A percentile compares a stretch with the other conserved stretches of the same genome.
These are phyloP conservation scores for Catostylus mosaicus DNA, from an alignment of 30 jellyfish, hydroid and myxozoan species.

Conservation along the genomic window DNA sequence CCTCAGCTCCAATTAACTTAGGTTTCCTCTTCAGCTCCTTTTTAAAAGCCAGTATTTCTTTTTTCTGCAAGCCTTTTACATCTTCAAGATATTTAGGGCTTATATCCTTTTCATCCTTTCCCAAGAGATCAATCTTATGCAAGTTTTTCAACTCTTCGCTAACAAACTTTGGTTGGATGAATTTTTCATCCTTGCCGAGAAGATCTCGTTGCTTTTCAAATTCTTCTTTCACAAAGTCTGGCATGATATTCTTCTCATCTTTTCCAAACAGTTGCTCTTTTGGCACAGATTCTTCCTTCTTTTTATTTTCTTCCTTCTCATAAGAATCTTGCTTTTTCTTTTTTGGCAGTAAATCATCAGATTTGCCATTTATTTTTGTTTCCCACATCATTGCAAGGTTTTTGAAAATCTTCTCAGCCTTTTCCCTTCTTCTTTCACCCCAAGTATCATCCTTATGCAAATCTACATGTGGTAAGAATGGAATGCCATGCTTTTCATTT, in stretches of 20 bases:
- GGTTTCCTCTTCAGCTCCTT: conserved; percentile 31
- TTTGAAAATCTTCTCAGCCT: conserved; percentile 24
- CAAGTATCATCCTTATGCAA: conserved; percentile 4
- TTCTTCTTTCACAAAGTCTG: conserved; percentile 33
- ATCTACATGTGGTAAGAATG: conserved; percentile 38
- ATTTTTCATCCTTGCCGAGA: conserved; percentile 11
- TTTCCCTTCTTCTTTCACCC: conserved; percentile 14
- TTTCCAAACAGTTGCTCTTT: conserved; percentile 17
- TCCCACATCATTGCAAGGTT: conserved; percentile 50
- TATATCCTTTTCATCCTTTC: conserved; percentile 31
- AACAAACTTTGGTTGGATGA: conserved; percentile 34
- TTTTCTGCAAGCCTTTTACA: conserved; percentile 3
- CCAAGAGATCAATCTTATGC: conserved; percentile 22
- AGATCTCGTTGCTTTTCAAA: neutral
- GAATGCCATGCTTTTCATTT: conserved; percentile 31
- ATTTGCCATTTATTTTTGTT: neutral
- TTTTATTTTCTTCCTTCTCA: neutral
- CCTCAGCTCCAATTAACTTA: conserved; percentile 12
- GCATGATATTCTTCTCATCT: conserved; percentile 39
- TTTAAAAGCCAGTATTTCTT: conserved; percentile 7
- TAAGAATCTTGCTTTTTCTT: neutral
- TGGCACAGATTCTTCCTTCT: neutral
- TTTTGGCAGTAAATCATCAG: too few relatives aligned
- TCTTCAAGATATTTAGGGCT: conserved; percentile 28
- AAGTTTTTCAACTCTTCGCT: conserved; percentile 14